A percentile compares a stretch with the other conserved stretches of the same genome.
Evolutionary conservation across 2,888 invertebrate species (phyloP).

Genomic region (Scaptomyza polygonia): DNA sequence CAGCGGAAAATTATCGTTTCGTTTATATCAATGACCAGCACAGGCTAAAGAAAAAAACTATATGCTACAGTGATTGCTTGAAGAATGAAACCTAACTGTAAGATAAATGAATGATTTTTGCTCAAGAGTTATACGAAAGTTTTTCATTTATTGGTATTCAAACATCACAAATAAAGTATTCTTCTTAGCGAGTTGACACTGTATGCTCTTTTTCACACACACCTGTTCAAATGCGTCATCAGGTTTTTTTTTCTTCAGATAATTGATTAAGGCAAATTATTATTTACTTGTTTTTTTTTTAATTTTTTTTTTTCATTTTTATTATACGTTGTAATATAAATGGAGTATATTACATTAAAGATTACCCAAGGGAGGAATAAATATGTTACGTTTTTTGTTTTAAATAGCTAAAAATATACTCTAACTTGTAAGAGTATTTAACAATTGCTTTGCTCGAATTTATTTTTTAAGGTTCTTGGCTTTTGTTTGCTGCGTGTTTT

Average conservation of each 20-base stretch:
- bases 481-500: conserved; percentile 3
- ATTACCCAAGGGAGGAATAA: no score
- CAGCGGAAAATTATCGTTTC: conserved; percentile 67
- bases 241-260: background rate
- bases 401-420: no score
- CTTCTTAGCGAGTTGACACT: background rate
- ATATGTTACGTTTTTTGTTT: no score
- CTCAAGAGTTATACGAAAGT: no score
- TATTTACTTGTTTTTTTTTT: background rate
- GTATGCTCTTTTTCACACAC: background rate
- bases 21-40: conserved; percentile 60
- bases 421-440: conserved; percentile 3
- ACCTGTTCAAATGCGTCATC: conserved; percentile 20
- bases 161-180: background rate
- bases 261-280: conserved; percentile 5
- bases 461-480: background rate
- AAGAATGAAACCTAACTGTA: no score
- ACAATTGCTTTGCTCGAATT: background rate
- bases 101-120: no score
- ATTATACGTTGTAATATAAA: background rate
- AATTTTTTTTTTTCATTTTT: background rate
- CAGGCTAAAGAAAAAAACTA: conserved; percentile 4
- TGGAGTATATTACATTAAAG: background rate
- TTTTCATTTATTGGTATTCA: no score
- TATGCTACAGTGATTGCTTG: no score